A percentile compares a stretch with the other conserved stretches of the same genome.
Evolutionary conservation across 2,888 invertebrate genomes (phyloP).

Genomic region (Tiphia femorata): DNA sequence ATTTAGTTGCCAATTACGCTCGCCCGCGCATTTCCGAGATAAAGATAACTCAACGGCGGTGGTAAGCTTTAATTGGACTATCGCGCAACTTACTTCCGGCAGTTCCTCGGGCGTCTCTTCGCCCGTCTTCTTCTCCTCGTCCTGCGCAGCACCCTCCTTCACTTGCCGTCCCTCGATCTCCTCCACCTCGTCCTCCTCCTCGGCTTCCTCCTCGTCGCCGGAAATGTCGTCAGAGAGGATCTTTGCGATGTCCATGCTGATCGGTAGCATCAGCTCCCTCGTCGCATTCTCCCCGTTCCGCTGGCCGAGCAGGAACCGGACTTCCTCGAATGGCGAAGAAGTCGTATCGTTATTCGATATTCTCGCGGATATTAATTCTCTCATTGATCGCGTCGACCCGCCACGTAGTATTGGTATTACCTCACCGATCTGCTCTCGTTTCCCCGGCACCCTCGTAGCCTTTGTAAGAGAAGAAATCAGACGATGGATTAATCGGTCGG

Average conservation of each 20-base stretch:
- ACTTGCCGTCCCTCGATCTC: neutral
- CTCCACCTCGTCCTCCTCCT: constrained; percentile 46
- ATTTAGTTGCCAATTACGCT: too few relatives aligned
- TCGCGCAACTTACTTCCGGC: constrained; percentile 53
- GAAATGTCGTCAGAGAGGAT: constrained; percentile 42
- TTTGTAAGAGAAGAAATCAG: constrained; percentile 43
- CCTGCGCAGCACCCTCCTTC: constrained; percentile 18
- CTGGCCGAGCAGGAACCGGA: constrained; percentile 74
- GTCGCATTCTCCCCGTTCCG: constrained; percentile 66
- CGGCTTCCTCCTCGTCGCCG: constrained; percentile 41
- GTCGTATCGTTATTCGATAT: constrained; percentile 38
- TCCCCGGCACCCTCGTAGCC: constrained; percentile 73
- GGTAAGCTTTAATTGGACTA: too few relatives aligned
- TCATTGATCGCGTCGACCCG: constrained; percentile 75
- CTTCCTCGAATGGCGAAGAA: constrained; percentile 52
- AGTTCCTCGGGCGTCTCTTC: constrained; percentile 53
- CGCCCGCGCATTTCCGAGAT: too few relatives aligned
- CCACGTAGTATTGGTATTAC: constrained; percentile 76
- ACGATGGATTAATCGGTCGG: too few relatives aligned
- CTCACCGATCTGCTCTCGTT: constrained; percentile 75
- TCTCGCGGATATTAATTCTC: constrained; percentile 74
- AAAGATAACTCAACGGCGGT: too few relatives aligned
- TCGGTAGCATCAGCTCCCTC: constrained; percentile 74
- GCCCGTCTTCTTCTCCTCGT: constrained; percentile 42
- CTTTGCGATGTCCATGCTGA: constrained; percentile 66